Conservation (phyloP, 1,140 invertebrate genomes). For the Drosophila watanabei region DNA sequence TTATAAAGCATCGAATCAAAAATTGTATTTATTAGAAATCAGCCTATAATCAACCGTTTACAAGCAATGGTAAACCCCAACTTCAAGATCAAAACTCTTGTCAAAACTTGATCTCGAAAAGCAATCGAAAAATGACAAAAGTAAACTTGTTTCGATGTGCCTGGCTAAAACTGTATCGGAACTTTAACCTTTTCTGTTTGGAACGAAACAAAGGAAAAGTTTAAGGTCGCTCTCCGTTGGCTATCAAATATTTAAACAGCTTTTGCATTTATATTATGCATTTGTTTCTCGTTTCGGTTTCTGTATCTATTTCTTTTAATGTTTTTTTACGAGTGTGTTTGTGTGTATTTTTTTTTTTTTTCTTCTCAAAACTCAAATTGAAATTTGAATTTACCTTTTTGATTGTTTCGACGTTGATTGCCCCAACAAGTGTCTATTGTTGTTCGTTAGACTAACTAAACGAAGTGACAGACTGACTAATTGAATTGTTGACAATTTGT, state of each 20-base stretch:
- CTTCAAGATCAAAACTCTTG: background rate
- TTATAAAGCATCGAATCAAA: background rate
- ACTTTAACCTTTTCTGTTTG: constrained; percentile 56
- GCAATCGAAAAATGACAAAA: constrained; percentile 18
- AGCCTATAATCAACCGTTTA: background rate
- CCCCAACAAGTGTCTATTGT: constrained; percentile 54
- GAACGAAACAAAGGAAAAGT: constrained; percentile 53
- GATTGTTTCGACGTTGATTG: constrained; percentile 69
- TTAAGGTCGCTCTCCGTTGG: constrained; percentile 62
- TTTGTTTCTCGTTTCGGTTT: constrained; percentile 26
- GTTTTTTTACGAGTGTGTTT: constrained; percentile 10
- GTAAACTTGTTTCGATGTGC: constrained; percentile 32
- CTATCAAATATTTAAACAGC: constrained; percentile 76
- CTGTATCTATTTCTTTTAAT: constrained; percentile 22
- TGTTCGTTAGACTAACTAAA: constrained; percentile 17
- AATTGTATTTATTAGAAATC: background rate
- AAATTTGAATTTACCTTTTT: constrained; percentile 69
- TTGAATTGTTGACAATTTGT: constrained; percentile 62
- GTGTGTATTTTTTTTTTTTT: background rate
- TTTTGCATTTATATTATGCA: constrained; percentile 62
- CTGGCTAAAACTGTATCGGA: constrained; percentile 37
- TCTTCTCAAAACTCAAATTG: constrained; percentile 35
- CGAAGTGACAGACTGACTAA: constrained; percentile 15
- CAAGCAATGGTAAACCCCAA: background rate
- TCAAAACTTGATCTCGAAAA: constrained; percentile 10